A percentile compares a stretch with the other conserved stretches of the same genome.
These are phyloP conservation scores for Cochlearius cochlearius DNA, from an alignment of 2,113 vertebrate genomes.

Conservation along the genomic window DNA sequence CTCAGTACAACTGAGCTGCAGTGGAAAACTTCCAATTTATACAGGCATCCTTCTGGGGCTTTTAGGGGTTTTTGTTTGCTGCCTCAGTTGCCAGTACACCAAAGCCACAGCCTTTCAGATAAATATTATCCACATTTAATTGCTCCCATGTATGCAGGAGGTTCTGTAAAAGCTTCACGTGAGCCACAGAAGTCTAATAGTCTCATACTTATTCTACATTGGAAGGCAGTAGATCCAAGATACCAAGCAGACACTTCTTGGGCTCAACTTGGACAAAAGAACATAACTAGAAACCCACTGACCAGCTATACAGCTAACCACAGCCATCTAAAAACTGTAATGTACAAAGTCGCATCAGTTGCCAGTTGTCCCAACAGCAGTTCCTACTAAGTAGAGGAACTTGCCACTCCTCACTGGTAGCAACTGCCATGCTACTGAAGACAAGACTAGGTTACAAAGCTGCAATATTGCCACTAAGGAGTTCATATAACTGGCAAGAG, in stretches of 20 bases:
- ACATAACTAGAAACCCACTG: not conserved
- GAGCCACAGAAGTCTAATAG: not conserved
- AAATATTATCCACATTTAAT: not conserved
- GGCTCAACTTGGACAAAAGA: not conserved
- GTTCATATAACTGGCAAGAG: not conserved
- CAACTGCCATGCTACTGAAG: not conserved
- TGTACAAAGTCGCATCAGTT: not conserved
- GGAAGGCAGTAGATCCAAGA: not conserved
- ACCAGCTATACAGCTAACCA: not conserved
- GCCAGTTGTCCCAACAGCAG: not conserved
- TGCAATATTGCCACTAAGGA: not conserved
- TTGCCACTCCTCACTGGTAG: not conserved
- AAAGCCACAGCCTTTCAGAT: not conserved
- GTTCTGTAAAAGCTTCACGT: not conserved
- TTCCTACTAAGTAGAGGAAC: not conserved
- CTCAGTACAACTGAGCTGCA: not conserved
- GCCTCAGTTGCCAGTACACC: not conserved
- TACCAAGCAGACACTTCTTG: not conserved
- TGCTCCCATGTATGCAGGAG: not conserved
- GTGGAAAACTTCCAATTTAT: not conserved
- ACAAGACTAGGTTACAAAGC: not conserved
- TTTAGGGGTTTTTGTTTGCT: not conserved
- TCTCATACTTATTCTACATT: not conserved
- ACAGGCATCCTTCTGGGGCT: not conserved
- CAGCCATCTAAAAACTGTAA: not conserved